Evolutionary conservation across 2,888 invertebrate genomes (phyloP), one percentile per base, ranked within the genome.

Genomic region (Ectemnius lituratus): DNA sequence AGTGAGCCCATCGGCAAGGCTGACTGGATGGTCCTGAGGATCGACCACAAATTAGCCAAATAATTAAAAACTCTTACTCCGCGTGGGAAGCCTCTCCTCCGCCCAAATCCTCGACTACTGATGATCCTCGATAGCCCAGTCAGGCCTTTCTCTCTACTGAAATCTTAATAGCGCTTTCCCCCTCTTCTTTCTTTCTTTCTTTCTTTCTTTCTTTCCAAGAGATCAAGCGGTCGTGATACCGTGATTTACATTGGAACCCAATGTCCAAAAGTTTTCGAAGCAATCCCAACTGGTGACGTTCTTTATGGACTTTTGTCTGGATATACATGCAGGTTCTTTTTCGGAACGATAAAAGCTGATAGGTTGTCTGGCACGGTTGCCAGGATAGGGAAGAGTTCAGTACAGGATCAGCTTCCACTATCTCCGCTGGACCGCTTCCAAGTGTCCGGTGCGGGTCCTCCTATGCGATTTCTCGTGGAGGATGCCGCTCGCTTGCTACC

Each of bases 21-120:
- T 74, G 75, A 70, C 75, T 68, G 73, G 75, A 68, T 75, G 63
- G 62, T 83, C 78, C 71, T 77, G 84, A 2, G 52, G 81, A 87
- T 88, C 85, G 83, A 73, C 85, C 84, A 86, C 88, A 88, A 88
- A 89, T 89, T 89, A 89, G 87, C 80, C 79, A 88, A 88, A 89
- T 89, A 89, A 89, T 89, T 89, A 89, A 89, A 87, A 88, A 87
- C 82, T 82, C 79, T 79, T 83, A 81, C 80, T 64, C 64, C 75
- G 84, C 79, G 83, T 83, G 84, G 84, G 84, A 83, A 82, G 83
- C 60, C 47, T 37, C 45, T 37, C 52, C 14, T 46, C 27, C 52
- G 27, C 5, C n/a, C 60, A 11, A n/a, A 49, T 62, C 23, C 23
- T 14, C 56, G 66, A 64, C 67, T 64, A 59, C 68, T 64, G 71